Percentiles rank a stretch among this genome's conserved stretches.
Evolutionary conservation across 2,797 vertebrate genomes (phyloP).

Genomic region (Propithecus perrieri): DNA sequence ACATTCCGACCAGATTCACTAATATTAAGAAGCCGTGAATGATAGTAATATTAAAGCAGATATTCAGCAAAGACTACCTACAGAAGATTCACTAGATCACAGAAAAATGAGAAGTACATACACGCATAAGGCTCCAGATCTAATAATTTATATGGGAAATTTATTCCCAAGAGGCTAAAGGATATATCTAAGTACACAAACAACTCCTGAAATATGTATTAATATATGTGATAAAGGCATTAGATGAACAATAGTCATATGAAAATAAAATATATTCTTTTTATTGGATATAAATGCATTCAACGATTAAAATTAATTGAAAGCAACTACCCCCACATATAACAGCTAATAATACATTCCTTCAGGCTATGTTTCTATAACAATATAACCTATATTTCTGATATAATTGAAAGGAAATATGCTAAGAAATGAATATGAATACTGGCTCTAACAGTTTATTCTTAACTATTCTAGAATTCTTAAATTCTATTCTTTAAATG

Average conservation of each 20-base stretch:
- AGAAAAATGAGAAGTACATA: neutral
- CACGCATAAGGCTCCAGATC: neutral
- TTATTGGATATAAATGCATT: neutral
- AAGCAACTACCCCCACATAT: neutral
- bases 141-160: neutral
- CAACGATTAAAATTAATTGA: neutral
- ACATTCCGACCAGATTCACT: neutral
- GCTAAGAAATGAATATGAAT: neutral
- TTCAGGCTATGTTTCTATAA: neutral
- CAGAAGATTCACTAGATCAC: neutral
- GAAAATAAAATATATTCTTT: neutral
- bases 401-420: neutral
- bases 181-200: neutral
- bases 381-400: neutral
- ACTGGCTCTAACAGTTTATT: neutral
- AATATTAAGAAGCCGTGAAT: neutral
- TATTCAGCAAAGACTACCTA: neutral
- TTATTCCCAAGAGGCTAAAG: neutral
- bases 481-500: neutral
- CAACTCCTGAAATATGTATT: neutral
- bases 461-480: neutral
- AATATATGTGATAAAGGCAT: neutral
- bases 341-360: neutral
- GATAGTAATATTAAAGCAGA: neutral
- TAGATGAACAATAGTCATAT: neutral